These are phyloP conservation scores for Leguminivora glycinivorella DNA, from an alignment of 1,140 invertebrate genomes.

Conservation along the genomic window DNA sequence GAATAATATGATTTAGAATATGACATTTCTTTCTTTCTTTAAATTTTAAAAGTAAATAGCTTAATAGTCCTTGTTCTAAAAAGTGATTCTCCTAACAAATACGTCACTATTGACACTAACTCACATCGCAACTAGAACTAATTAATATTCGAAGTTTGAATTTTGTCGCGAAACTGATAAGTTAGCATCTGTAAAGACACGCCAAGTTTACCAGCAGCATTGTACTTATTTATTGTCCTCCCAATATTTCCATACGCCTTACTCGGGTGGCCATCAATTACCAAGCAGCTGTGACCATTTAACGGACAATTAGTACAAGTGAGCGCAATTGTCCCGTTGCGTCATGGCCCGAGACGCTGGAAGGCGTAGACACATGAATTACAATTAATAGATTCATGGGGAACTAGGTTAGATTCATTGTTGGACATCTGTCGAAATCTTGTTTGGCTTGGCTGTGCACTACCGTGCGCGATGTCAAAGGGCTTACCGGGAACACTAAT, in stretches of 20 bases:
- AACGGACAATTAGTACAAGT: constrained; percentile 32
- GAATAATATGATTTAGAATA: too few relatives aligned
- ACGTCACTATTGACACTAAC: too few relatives aligned
- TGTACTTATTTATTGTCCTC: neutral
- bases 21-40: too few relatives aligned
- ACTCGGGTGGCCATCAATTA: constrained; percentile 27
- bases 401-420: constrained; percentile 28
- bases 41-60: too few relatives aligned
- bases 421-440: neutral
- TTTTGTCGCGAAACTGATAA: too few relatives aligned
- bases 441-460: neutral
- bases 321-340: constrained; percentile 26
- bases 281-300: constrained; percentile 30
- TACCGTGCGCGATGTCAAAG: neutral
- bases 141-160: too few relatives aligned
- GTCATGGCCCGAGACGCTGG: constrained; percentile 26
- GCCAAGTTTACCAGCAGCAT: neutral
- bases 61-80: too few relatives aligned
- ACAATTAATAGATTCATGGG: constrained; percentile 30
- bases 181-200: too few relatives aligned
- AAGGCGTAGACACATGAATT: constrained; percentile 29
- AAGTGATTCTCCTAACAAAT: too few relatives aligned
- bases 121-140: too few relatives aligned
- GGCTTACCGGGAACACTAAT: too few relatives aligned
- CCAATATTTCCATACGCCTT: constrained; percentile 21